A percentile compares a stretch with the other conserved stretches of the same genome.
Conservation (phyloP, 2,797 vertebrate genomes). For the Lithobates pipiens region DNA sequence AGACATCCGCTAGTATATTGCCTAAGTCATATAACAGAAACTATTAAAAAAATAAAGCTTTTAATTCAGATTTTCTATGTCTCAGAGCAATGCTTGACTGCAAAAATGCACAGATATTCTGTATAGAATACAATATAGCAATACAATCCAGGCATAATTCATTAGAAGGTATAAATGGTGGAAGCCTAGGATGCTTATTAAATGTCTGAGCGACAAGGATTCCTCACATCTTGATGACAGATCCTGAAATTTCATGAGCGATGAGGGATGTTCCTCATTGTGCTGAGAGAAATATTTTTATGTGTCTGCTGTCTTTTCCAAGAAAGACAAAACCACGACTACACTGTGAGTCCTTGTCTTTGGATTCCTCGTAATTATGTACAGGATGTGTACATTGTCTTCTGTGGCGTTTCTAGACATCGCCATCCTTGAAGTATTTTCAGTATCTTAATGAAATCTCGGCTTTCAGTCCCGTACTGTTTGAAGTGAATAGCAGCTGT, state of each 20-base stretch:
- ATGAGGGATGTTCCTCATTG: constrained; percentile 6
- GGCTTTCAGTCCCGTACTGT: constrained; percentile 66
- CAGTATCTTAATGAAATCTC: constrained; percentile 62
- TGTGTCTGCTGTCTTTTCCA: constrained; percentile 42
- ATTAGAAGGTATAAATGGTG: not conserved
- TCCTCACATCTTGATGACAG: constrained; percentile 39
- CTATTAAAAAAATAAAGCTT: no score
- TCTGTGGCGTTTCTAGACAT: constrained; percentile 27
- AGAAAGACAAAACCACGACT: constrained; percentile 45
- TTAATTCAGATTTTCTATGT: not conserved
- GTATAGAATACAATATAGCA: constrained; percentile 6
- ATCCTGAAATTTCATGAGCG: not conserved
- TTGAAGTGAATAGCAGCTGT: constrained; percentile 70
- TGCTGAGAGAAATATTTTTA: constrained; percentile 17
- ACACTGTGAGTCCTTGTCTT: constrained; percentile 28
- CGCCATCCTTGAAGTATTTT: constrained; percentile 60
- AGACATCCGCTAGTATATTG: not conserved
- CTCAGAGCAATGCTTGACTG: not conserved
- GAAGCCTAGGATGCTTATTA: constrained; percentile 16
- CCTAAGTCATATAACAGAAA: not conserved
- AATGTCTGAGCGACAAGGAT: not conserved
- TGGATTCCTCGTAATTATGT: constrained; percentile 65
- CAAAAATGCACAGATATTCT: not conserved
- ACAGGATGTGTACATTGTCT: constrained; percentile 67
- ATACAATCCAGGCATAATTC: not conserved